These are phyloP conservation scores for Coregonus sp. DNA, from an alignment of 2,797 vertebrate species.

Conservation along the genomic window DNA sequence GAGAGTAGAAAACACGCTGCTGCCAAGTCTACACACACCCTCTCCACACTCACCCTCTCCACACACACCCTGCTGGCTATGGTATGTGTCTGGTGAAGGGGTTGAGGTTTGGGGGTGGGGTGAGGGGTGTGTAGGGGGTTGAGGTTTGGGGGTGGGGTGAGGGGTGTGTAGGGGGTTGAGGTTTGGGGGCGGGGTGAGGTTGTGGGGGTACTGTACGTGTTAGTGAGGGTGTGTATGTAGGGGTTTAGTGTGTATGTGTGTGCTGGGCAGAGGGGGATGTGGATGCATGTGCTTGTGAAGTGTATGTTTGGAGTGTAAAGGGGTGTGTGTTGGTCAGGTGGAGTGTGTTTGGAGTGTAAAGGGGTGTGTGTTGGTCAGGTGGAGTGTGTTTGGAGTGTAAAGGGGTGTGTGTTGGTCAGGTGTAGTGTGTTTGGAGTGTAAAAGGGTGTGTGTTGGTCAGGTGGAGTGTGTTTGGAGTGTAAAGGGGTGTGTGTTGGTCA, in stretches of 20 bases:
- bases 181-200: constrained; percentile 9
- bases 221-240: neutral
- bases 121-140: neutral
- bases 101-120: neutral
- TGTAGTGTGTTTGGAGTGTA: too few species aligned
- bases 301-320: neutral
- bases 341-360: too few species aligned
- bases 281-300: neutral
- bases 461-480: neutral
- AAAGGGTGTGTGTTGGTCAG: neutral
- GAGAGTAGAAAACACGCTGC: constrained; percentile 54
- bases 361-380: neutral
- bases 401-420: neutral
- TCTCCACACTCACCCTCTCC: constrained; percentile 42
- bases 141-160: neutral
- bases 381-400: neutral
- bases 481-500: neutral
- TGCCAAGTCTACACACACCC: constrained; percentile 56
- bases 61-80: constrained; percentile 63
- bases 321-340: neutral
- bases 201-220: neutral
- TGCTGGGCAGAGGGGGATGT: neutral
- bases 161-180: neutral
- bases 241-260: neutral
- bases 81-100: constrained; percentile 36